Base-by-base conservation (phyloP, 2,113 vertebrate genomes). In the Natator depressus region DNA sequence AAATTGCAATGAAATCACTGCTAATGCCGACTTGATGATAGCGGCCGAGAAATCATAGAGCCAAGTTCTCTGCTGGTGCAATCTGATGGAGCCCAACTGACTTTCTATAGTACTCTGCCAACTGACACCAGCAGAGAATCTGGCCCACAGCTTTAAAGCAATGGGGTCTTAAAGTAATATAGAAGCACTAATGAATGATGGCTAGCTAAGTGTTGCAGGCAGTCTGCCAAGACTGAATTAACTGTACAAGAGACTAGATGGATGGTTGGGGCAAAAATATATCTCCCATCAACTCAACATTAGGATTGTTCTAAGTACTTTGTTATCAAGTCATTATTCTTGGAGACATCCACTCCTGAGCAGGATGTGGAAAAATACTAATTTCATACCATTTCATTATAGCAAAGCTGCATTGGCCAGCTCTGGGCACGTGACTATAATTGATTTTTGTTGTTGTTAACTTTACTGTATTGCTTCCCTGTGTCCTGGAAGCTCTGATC, bases 1-100 rank as follows among this genome's bases (percentile, higher is more conserved):
- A 96, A 97, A 90, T 82, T 91, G 90, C 75, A 95, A 92, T 95
- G 89, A 95, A 83, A 59, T 59, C 35, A n/a, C 35, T 38, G 35
- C 19, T 8, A 19, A 38, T 91, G n/a, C 84, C 22, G 94, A 93
- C 84, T 27, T 81, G 65, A 95, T 85, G 42, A 81, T 69, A 92
- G 95, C 92, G 83, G 85, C 35, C 16, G 2, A 16, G 65, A 69
- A 69, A n/a, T 19, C 65, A 35, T 5, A 69, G 65, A 69, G 62
- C 57, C 88, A 94, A 79, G 53, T 93, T 76, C 94, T 95, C 89
- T 90, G 22, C 84, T 90, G 11, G 14, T 88, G 85, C 94, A 92
- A 92, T 94, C 91, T 84, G 84, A 57, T 80, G 83, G 94, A 90
- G 91, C 38, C 86, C 46, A 31, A 79, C 12, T 79, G 75, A 91